Percentiles rank a stretch among this genome's conserved stretches.
phyloP scores from a whole-genome alignment of 2,797 vertebrate genomes.

The Odontamblyopus lacepedii region DNA sequence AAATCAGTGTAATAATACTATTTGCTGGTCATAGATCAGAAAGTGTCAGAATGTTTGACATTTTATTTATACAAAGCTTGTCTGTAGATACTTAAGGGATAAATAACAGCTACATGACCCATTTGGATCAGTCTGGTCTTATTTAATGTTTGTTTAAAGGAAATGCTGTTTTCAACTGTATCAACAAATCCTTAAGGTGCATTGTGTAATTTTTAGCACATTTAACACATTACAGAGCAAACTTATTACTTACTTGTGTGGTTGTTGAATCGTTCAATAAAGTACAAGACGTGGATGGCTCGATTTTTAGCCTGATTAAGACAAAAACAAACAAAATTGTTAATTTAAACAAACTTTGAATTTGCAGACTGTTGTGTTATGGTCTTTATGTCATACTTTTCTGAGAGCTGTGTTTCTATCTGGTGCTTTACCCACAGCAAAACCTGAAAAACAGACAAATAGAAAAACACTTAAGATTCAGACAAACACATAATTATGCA shows the following conservation, averaged over 20 bases:
- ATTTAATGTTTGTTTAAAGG: too few species aligned
- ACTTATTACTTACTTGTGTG: constrained; percentile 97
- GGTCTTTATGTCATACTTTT: constrained; percentile 79
- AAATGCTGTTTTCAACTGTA: too few species aligned
- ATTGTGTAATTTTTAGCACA: too few species aligned
- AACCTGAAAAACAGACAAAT: constrained; percentile 75
- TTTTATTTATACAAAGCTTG: too few species aligned
- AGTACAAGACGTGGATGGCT: constrained; percentile 86
- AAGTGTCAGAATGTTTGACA: too few species aligned
- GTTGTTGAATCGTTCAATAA: constrained; percentile 86
- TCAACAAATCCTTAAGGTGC: too few species aligned
- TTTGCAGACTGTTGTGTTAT: not conserved
- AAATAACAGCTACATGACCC: too few species aligned
- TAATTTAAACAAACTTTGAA: not conserved
- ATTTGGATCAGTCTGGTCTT: too few species aligned
- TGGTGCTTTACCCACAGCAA: constrained; percentile 89
- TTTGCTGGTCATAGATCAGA: too few species aligned
- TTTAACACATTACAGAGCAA: not conserved
- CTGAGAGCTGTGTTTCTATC: constrained; percentile 86
- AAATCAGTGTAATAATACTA: too few species aligned
- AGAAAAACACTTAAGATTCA: not conserved
- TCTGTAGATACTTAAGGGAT: too few species aligned
- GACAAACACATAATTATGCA: too few species aligned
- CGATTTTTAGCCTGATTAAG: constrained; percentile 89
- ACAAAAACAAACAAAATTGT: constrained; percentile 5